Conservation (phyloP, 1,140 invertebrate genomes). For the Plodia interpunctella region DNA sequence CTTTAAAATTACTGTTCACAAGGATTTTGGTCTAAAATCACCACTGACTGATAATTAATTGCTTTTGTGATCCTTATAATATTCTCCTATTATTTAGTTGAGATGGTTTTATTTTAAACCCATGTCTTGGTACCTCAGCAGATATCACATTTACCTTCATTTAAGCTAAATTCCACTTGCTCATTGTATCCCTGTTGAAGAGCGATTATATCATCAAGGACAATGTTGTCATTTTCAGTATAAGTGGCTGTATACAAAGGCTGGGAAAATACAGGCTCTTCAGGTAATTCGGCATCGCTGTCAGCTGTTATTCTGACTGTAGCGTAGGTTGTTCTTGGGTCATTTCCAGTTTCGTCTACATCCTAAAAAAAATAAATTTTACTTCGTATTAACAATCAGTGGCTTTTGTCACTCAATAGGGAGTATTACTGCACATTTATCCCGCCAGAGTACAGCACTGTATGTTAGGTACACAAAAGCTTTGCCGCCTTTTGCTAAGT, state of each 20-base stretch:
- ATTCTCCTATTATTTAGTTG: no score
- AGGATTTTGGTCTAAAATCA: no score
- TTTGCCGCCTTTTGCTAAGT: no score
- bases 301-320: conserved; percentile 39
- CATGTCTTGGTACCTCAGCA: no score
- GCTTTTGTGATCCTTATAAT: no score
- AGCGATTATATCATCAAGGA: conserved; percentile 34
- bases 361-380: conserved; percentile 32
- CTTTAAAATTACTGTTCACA: no score
- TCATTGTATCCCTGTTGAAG: conserved; percentile 47
- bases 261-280: conserved; percentile 48
- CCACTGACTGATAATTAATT: no score
- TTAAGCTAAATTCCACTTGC: conserved; percentile 39
- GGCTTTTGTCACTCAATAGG: no score
- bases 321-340: conserved; percentile 31
- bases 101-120: no score
- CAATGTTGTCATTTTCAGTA: conserved; percentile 31
- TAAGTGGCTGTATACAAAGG: conserved; percentile 50
- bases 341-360: conserved; percentile 45
- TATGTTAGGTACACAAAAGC: no score
- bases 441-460: no score
- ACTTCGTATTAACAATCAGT: neutral
- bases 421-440: no score
- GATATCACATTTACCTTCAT: conserved; percentile 43
- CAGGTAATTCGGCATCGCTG: conserved; percentile 45